phyloP scores from a whole-genome alignment of 2,888 invertebrate genomes.

The Xanthia togata region DNA sequence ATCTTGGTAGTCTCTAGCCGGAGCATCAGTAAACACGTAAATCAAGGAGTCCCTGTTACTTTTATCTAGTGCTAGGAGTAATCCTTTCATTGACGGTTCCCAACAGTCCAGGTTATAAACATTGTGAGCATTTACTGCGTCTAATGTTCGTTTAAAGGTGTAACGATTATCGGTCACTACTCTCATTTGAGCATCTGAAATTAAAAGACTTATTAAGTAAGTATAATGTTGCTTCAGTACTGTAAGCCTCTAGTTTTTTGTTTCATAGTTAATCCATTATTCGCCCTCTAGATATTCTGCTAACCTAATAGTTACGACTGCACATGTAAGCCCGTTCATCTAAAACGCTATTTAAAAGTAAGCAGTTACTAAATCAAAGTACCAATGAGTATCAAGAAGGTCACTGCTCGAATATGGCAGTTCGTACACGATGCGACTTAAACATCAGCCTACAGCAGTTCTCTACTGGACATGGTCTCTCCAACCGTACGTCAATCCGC shows the following conservation, averaged over 20 bases:
- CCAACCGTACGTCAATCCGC: not conserved
- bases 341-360: not conserved
- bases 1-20: slow-evolving; percentile 63
- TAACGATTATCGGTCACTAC: slow-evolving; percentile 29
- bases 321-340: not conserved
- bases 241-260: not conserved
- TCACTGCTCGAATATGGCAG: not conserved
- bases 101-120: slow-evolving; percentile 55
- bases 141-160: slow-evolving; percentile 36
- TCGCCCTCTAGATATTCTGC: not conserved
- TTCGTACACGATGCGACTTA: not conserved
- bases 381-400: not conserved
- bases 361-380: not conserved
- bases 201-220: not conserved
- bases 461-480: not conserved
- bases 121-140: slow-evolving; percentile 29
- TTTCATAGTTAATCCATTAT: not conserved
- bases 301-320: not conserved
- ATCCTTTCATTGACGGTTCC: slow-evolving; percentile 67
- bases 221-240: not conserved
- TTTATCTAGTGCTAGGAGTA: slow-evolving; percentile 59
- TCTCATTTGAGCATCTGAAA: slow-evolving; percentile 40
- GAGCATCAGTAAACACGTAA: slow-evolving; percentile 74
- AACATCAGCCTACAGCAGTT: not conserved
- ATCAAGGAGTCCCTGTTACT: slow-evolving; percentile 69